Base-by-base conservation (phyloP, 2,113 vertebrate genomes). In the Alouatta palliata region DNA sequence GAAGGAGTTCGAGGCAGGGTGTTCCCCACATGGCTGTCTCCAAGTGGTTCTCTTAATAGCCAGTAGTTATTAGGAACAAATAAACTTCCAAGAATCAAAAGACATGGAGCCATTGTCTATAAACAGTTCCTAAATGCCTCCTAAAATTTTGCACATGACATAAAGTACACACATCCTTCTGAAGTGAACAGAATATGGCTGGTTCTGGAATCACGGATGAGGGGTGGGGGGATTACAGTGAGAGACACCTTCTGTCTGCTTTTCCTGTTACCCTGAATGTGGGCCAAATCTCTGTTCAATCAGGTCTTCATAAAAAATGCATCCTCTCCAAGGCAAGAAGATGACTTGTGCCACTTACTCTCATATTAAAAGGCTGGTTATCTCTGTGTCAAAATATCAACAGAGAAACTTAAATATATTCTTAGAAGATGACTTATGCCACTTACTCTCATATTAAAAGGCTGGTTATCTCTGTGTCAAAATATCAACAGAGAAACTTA, bases 171-270 rank as follows among this genome's bases (percentile, higher is more conserved):
- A 7, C 8, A 3, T 27, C 35, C 37, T 73, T 87, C 19, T 45
- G 10, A 87, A 23, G 30, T 6, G 5, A 32, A 11, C 25, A 43
- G 21, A 56, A 37, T 64, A 73, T 73, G 54, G 27, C 23, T 37
- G 5, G 3, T 21, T 12, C 8, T 8, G 1, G 1, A 17, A 13
- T 58, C 23, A 43, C 7, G 4, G 66, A 16, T 17, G 66, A 17
- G 8, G 16, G 3, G 7, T n/a, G 47, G 14, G 4, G 8, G 10
- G 7, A 8, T 68, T 16, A 88, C 20, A 30, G 1, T 45, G 20
- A 73, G 56, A 66, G 86, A 71, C 23, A 35, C 0, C 21, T 81
- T 25, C 10, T 6, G 2, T 14, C 23, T 47, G 37, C 4, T 30
- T 61, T 66, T 73, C 17, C n/a, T 89, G 3, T 21, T 27, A 20